These are phyloP conservation scores for Dastarcus helophoroides DNA, from an alignment of 2,888 invertebrate species.

Conservation along the genomic window DNA sequence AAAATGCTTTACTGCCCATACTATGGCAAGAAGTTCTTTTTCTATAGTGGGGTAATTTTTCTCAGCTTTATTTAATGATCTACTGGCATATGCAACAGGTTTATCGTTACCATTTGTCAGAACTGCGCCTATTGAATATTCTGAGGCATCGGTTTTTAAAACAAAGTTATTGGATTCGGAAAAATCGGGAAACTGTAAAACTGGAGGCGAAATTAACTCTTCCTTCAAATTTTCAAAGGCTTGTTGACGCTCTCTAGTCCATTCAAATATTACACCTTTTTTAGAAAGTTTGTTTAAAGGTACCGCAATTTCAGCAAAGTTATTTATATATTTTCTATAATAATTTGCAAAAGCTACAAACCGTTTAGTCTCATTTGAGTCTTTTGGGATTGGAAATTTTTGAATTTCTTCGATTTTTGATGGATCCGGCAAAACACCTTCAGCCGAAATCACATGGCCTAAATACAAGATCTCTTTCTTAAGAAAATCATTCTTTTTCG, in stretches of 20 bases:
- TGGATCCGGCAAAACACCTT: constrained; percentile 16
- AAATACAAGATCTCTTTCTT: too few relatives aligned
- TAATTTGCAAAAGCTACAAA: constrained; percentile 17
- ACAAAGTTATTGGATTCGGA: constrained; percentile 10
- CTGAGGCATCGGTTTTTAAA: constrained; percentile 13
- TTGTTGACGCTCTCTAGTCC: constrained; percentile 13
- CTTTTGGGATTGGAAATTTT: constrained; percentile 14
- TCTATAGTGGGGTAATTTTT: constrained; percentile 10
- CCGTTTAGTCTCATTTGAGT: constrained; percentile 12
- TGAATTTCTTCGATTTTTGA: constrained; percentile 12
- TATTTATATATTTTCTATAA: constrained; percentile 13
- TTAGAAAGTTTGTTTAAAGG: too few relatives aligned
- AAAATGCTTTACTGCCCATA: constrained; percentile 18
- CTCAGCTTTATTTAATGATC: constrained; percentile 12
- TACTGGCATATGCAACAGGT: constrained; percentile 6
- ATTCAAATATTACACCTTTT: constrained; percentile 10
- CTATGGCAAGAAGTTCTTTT: too few relatives aligned
- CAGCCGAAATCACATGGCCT: too few relatives aligned
- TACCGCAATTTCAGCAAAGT: constrained; percentile 14
- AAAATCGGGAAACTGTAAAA: constrained; percentile 14
- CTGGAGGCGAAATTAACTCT: constrained; percentile 10
- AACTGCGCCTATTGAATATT: constrained; percentile 12
- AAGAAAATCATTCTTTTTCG: too few relatives aligned
- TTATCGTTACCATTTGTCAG: constrained; percentile 10
- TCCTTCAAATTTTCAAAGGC: constrained; percentile 13